Conservation (phyloP, 2,888 invertebrate genomes). For the Campopleginae sp. region DNA sequence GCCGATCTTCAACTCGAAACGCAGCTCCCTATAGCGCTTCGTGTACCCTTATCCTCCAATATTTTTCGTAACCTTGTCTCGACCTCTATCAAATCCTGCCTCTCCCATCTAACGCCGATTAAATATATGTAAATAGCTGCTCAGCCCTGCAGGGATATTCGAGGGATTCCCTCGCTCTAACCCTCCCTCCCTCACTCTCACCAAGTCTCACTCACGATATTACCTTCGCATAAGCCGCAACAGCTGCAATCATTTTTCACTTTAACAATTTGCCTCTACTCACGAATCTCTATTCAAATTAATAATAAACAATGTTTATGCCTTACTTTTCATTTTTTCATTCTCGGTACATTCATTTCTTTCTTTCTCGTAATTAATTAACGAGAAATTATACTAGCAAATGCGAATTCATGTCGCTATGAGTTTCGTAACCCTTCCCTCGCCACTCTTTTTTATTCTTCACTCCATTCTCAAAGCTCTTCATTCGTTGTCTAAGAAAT, state of each 20-base stretch:
- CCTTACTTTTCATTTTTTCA: background rate
- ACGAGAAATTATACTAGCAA: background rate
- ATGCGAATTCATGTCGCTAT: background rate
- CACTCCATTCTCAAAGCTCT: conserved; percentile 23
- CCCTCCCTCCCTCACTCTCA: background rate
- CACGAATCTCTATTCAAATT: background rate
- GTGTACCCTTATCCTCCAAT: conserved; percentile 7
- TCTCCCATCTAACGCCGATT: background rate
- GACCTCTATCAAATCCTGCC: background rate
- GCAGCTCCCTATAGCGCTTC: conserved; percentile 47
- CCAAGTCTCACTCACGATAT: background rate
- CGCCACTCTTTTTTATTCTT: background rate
- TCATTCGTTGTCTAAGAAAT: conserved; percentile 38
- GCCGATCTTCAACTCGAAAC: conserved; percentile 29
- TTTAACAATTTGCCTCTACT: background rate
- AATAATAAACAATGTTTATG: background rate
- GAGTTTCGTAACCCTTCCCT: background rate
- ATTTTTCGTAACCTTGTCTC: background rate
- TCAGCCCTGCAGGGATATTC: background rate
- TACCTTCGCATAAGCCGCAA: background rate
- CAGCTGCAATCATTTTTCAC: background rate
- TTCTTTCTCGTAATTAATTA: background rate
- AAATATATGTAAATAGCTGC: background rate
- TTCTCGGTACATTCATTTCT: no score
- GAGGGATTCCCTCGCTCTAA: background rate